Conservation (phyloP, 2,888 invertebrate genomes). For the Spodoptera picta region DNA sequence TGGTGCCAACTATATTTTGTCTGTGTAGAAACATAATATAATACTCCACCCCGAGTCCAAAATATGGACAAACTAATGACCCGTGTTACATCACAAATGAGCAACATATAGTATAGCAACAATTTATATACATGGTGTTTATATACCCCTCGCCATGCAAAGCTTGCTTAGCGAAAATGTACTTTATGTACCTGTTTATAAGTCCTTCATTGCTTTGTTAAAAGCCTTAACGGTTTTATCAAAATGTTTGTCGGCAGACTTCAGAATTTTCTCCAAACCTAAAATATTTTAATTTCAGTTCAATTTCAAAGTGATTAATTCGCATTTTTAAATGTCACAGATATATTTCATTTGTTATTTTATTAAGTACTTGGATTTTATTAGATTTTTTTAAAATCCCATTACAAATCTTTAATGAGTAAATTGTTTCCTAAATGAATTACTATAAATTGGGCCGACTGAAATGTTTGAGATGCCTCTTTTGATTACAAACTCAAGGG, state of each 20-base stretch:
- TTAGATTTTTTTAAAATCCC: no score
- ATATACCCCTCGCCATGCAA: conserved; percentile 64
- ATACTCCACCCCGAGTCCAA: conserved; percentile 3
- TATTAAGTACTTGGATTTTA: no score
- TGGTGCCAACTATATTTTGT: no score
- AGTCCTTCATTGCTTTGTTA: conserved; percentile 73
- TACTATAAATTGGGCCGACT: conserved; percentile 12
- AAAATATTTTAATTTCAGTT: conserved; percentile 56
- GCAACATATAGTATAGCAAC: conserved; percentile 37
- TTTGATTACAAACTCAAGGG: conserved; percentile 1
- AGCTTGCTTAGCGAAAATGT: conserved; percentile 60
- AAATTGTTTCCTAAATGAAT: conserved; percentile 12
- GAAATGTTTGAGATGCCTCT: conserved; percentile 24
- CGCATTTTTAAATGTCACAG: background rate
- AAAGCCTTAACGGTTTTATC: conserved; percentile 77
- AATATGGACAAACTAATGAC: background rate
- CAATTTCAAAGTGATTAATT: conserved; percentile 4
- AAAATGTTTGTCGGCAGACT: conserved; percentile 72
- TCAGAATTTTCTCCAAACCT: conserved; percentile 71
- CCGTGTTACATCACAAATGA: conserved; percentile 39
- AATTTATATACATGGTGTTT: conserved; percentile 29
- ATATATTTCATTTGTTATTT: background rate
- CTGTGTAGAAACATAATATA: background rate
- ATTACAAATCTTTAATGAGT: conserved; percentile 9
- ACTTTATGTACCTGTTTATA: conserved; percentile 66